These are phyloP conservation scores for Drosophila melanogaster DNA, from an alignment of 1,140 invertebrate genomes.

Conservation along the genomic window DNA sequence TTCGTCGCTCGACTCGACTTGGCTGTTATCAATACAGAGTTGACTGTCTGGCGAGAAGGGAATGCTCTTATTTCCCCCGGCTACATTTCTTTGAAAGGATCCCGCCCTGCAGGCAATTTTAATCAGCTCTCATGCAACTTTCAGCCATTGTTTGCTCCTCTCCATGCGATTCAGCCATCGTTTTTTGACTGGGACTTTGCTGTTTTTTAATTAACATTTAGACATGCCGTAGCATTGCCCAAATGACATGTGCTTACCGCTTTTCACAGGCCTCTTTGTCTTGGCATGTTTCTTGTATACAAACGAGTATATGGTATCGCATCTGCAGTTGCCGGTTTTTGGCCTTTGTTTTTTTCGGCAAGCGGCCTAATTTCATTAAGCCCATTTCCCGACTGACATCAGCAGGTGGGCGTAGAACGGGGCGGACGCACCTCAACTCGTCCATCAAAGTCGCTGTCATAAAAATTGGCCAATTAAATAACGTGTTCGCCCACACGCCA, in stretches of 20 bases:
- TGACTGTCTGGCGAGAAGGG: neutral
- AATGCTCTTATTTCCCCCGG: neutral
- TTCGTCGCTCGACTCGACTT: constrained; percentile 25
- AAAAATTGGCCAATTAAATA: constrained; percentile 58
- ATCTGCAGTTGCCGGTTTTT: constrained; percentile 12
- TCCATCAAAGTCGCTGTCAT: constrained; percentile 57
- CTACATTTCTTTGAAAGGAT: constrained; percentile 9
- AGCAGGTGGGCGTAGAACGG: constrained; percentile 14
- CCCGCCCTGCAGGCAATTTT: constrained; percentile 40
- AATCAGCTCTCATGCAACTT: constrained; percentile 47
- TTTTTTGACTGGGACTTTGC: constrained; percentile 46
- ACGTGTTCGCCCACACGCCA: constrained; percentile 15
- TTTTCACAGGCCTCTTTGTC: constrained; percentile 33
- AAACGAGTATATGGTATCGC: neutral
- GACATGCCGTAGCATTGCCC: constrained; percentile 64
- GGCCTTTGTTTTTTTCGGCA: constrained; percentile 21
- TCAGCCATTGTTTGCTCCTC: constrained; percentile 50
- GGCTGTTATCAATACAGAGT: constrained; percentile 24
- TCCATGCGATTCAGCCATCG: constrained; percentile 19
- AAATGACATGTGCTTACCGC: constrained; percentile 72
- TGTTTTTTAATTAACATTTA: constrained; percentile 82
- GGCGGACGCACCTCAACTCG: constrained; percentile 32
- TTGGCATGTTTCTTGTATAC: constrained; percentile 2
- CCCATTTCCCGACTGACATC: constrained; percentile 47
- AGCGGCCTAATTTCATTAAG: constrained; percentile 58